These are phyloP conservation scores for Plumapathes pennacea DNA, from an alignment of 92 coral and sea anemone genomes.

Conservation along the genomic window DNA sequence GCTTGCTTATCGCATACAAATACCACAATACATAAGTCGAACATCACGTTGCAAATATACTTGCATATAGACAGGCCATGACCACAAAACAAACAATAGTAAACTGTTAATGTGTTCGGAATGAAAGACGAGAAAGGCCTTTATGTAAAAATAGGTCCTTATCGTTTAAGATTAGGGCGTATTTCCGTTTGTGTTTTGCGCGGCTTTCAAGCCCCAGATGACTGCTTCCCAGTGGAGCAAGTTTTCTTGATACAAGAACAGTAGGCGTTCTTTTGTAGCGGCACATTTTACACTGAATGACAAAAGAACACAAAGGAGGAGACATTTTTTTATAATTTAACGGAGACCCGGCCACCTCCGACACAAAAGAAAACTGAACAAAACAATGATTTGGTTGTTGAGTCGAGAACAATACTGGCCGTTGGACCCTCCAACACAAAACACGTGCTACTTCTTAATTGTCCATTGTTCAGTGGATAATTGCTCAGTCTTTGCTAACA, in stretches of 20 bases:
- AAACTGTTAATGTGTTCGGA: no score
- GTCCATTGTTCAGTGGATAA: slow-evolving; percentile 37
- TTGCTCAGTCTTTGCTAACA: slow-evolving; percentile 12
- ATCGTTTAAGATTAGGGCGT: no score
- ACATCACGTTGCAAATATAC: no score
- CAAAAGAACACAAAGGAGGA: slow-evolving; percentile 22
- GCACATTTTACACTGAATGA: slow-evolving; percentile 10
- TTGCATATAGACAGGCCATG: no score
- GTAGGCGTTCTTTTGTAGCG: slow-evolving; percentile 13
- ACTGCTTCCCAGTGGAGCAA: slow-evolving; percentile 45
- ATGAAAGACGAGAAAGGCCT: no score
- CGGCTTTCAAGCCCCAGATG: slow-evolving; percentile 27
- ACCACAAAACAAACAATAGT: no score
- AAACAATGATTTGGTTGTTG: slow-evolving; percentile 56
- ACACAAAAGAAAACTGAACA: slow-evolving; percentile 60
- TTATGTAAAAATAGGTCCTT: no score
- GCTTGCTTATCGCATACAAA: no score
- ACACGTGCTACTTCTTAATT: slow-evolving; percentile 62
- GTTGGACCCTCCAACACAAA: slow-evolving; percentile 21
- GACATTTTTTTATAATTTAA: slow-evolving; percentile 37
- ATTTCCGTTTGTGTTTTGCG: neutral
- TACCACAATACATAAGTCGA: no score
- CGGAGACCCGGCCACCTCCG: slow-evolving; percentile 21
- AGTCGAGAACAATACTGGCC: slow-evolving; percentile 56
- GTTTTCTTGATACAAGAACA: slow-evolving; percentile 10